Evolutionary conservation across 2,797 vertebrate genomes (phyloP), one percentile per base, ranked within the genome.

Genomic region (Rhadinocentrus ornatus): DNA sequence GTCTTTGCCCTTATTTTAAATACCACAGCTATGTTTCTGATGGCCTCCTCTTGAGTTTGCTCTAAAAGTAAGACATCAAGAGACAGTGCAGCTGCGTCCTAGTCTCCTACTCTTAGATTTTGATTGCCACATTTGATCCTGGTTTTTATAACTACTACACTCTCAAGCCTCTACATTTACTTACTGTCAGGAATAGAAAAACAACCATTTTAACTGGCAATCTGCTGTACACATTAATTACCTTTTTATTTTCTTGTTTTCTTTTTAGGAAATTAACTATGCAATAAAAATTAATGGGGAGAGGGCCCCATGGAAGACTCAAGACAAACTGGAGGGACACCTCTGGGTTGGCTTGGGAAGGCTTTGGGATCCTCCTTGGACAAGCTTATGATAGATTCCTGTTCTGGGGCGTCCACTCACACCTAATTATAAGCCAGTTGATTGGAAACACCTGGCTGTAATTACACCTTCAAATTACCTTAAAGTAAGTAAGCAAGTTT

Each of bases 1-100:
- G 2, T 37, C 16, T 66, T 32, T 61, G 57, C 22, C 57, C 29
- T n/a, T n/a, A n/a, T 61, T 67, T 66, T 63, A 50, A 26, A 29
- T 39, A 26, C 32, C 34, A 9, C n/a, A 11, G 5, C 56, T 68
- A n/a, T 52, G 50, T 66, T 69, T 63, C 71, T 37, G n/a, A 39
- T 71, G 31, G 46, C 18, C 12, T 66, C 55, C 18, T 35, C 62
- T 16, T 27, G 26, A 52, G 34, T 66, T n/a, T 24, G 48, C 53
- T n/a, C 22, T 26, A 50, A 7, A 20, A 27, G 9, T 29, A 1
- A 9, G 35, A 34, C 35, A 10, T 31, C 10, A 44, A 24, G 29
- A 15, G 24, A 56, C 10, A 41, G 1, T 26, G 20, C 18, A 31
- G 31, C 22, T 9, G 3, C 15, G 16, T n/a, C n/a, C n/a, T n/a